phyloP scores from a whole-genome alignment of 2,797 vertebrate genomes.

The Ceyx erithaca region DNA sequence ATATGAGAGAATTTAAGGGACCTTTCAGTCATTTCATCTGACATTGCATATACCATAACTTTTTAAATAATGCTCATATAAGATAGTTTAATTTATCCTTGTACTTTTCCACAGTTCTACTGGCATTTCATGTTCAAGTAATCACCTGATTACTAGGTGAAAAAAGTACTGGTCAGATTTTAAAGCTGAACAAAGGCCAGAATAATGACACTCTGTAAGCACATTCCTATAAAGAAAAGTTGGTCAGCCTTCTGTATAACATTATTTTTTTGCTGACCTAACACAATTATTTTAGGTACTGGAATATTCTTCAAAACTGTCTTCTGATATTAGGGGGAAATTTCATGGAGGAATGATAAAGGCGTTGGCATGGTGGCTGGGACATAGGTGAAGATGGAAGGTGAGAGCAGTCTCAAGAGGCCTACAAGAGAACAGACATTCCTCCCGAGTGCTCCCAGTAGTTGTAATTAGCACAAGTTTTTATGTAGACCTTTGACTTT shows the following conservation, averaged over 20 bases:
- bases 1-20: neutral
- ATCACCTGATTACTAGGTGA: neutral
- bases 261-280: neutral
- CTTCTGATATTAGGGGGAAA: neutral
- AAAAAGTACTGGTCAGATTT: neutral
- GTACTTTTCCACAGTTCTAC: neutral
- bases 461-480: neutral
- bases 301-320: neutral
- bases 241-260: neutral
- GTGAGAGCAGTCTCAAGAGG: neutral
- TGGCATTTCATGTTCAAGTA: neutral
- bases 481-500: neutral
- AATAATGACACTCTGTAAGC: neutral
- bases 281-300: neutral
- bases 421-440: neutral
- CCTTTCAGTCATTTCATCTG: neutral
- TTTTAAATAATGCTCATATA: neutral
- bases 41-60: neutral
- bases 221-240: neutral
- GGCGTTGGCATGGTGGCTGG: neutral
- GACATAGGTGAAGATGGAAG: neutral
- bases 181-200: neutral
- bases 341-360: neutral
- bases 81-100: neutral
- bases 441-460: neutral